Conservation (phyloP, 2,797 vertebrate species). For the Rhodeus uyekii region DNA sequence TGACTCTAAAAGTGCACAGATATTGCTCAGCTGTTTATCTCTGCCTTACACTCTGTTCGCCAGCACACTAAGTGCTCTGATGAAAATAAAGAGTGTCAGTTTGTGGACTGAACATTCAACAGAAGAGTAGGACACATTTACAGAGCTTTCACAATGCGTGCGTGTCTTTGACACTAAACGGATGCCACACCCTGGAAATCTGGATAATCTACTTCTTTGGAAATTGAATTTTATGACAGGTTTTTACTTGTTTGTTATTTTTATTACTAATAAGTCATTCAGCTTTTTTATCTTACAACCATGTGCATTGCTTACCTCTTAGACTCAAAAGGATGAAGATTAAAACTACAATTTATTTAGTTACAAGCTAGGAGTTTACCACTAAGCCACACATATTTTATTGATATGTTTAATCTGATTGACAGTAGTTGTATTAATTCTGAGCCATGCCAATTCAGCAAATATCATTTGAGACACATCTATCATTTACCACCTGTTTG, state of each 20-base stretch:
- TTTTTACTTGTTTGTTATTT: not conserved
- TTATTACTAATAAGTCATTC: not conserved
- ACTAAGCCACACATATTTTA: not conserved
- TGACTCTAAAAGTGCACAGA: conserved; percentile 1
- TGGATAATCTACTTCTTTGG: not conserved
- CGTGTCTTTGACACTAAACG: not conserved
- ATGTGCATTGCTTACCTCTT: not conserved
- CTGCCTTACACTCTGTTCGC: conserved; percentile 13
- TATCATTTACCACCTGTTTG: not conserved
- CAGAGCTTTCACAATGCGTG: not conserved
- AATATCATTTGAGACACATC: not conserved
- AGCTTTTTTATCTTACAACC: not conserved
- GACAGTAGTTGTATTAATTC: not conserved
- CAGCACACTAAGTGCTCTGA: conserved; percentile 24
- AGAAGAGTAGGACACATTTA: conserved; percentile 7
- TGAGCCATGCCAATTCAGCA: not conserved
- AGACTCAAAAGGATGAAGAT: not conserved
- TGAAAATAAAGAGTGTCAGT: conserved; percentile 24
- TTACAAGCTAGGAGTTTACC: not conserved
- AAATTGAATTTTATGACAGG: not conserved
- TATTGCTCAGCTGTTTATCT: conserved; percentile 17
- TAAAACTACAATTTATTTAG: not conserved
- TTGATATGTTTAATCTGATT: not conserved
- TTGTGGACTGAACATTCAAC: conserved; percentile 5
- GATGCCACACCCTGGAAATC: not conserved